A percentile compares a stretch with the other conserved stretches of the same genome.
Conservation (phyloP, 2,888 invertebrate species). For the Ecliptopera silaceata region DNA sequence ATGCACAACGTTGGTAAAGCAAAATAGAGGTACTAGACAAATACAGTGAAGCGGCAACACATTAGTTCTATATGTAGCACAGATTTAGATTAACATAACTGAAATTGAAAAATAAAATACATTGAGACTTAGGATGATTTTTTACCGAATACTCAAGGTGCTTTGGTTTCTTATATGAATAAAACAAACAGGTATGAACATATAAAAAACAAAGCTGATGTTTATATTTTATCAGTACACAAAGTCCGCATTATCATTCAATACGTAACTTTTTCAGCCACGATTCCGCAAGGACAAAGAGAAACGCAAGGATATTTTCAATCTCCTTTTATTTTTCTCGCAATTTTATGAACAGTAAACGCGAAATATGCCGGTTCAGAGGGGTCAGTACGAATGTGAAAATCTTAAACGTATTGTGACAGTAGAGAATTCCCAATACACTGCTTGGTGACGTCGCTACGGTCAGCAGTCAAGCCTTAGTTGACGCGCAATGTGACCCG, state of each 20-base stretch:
- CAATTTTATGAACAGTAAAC: conserved; percentile 35
- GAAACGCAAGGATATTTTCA: conserved; percentile 29
- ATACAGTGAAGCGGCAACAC: neutral
- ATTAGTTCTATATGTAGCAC: neutral
- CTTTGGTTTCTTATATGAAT: no score
- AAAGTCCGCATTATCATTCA: conserved; percentile 26
- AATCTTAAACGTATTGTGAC: no score
- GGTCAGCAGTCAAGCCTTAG: no score
- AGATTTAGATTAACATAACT: neutral
- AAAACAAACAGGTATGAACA: no score
- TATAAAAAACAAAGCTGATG: no score
- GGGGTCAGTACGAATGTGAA: no score
- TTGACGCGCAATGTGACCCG: no score
- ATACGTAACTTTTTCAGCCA: conserved; percentile 30
- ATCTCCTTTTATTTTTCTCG: conserved; percentile 33
- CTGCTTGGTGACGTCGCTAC: no score
- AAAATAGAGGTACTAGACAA: neutral
- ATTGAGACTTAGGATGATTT: no score
- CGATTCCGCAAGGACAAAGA: conserved; percentile 40
- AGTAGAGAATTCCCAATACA: no score
- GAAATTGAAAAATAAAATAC: no score
- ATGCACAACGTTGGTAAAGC: neutral
- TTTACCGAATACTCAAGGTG: no score
- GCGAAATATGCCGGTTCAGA: conserved; percentile 31
- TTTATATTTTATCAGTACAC: neutral